Base-by-base conservation (phyloP, 2,888 invertebrate species). In the Pelosia muscerda region DNA sequence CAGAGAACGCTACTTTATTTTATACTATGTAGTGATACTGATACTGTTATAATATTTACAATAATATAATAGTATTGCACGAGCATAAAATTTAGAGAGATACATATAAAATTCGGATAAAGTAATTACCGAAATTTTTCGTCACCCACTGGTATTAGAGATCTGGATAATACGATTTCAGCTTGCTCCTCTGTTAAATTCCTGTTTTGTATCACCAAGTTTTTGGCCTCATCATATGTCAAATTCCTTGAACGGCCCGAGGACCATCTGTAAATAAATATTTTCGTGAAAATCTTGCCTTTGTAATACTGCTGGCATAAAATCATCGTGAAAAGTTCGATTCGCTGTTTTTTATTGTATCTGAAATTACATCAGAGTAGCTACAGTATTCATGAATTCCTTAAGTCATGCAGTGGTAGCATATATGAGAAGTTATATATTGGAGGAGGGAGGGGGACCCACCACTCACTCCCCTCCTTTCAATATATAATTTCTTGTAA, bases 171-270 rank as follows among this genome's bases (percentile, higher is more conserved):
- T 3, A 96, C 79, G 0, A 90, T 83, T 75, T 92, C 89, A 0
- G 95, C 95, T 53, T 95, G 95, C 63, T 92, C 92, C 62, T 86
- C 82, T 3, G 89, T 89, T 49, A 96, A 75, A 0, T 81, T 74
- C 70, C 96, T 89, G 28, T 84, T 90, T 62, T 81, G 83, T 63
- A 86, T 87, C 9, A 95, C 68, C 26, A 90, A 86, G 10, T 94
- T 81, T 2, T 96, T 73, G 1, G 95, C 94, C 81, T 82, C 82
- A 1, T 91, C 88, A 1, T 86, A 79, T 0, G 86, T 86, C 26
- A 85, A 83, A n/a, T 80, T 68, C 59, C 80, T 86, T 1, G 81
- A 67, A 67, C 76, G 81, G 1, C 80, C 76, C 0, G 77, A 77
- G 26, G 74, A 79, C 81, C 80, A 86, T 25, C 89, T 89, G 64